Conservation (phyloP, 1,140 invertebrate genomes). For the Aphaenogaster floridana region DNA sequence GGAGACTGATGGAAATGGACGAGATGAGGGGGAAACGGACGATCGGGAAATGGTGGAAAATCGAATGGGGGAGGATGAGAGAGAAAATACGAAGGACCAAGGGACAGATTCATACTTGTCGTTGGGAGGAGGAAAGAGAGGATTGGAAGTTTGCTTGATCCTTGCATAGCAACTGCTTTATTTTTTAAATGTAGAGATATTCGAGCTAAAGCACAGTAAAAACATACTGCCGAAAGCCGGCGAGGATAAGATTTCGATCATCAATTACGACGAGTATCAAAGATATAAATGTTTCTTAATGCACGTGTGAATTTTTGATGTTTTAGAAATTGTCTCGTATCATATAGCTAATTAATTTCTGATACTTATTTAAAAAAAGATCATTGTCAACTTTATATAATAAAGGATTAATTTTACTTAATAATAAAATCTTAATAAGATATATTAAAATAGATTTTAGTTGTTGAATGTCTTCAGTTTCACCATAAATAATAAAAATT, state of each 20-base stretch:
- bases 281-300: slow-evolving; percentile 7
- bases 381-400: background rate
- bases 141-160: slow-evolving; percentile 68
- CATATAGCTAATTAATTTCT: background rate
- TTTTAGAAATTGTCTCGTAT: background rate
- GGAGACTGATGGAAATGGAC: slow-evolving; percentile 77
- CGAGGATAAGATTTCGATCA: background rate
- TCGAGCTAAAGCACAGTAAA: slow-evolving; percentile 37
- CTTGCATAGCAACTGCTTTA: slow-evolving; percentile 65
- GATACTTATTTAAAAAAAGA: slow-evolving; percentile 1
- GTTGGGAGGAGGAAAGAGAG: background rate
- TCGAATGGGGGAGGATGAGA: slow-evolving; percentile 72
- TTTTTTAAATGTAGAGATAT: slow-evolving; percentile 64
- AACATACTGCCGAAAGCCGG: slow-evolving; percentile 63
- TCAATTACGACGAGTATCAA: background rate
- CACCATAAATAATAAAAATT: background rate
- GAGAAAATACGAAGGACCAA: slow-evolving; percentile 27
- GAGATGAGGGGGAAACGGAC: slow-evolving; percentile 68
- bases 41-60: slow-evolving; percentile 78
- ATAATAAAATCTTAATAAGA: background rate
- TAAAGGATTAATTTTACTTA: background rate
- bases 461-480: background rate
- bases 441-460: background rate
- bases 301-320: background rate
- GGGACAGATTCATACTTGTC: background rate